Percentiles rank a stretch among this genome's conserved stretches.
phyloP scores from a whole-genome alignment of 2,113 vertebrate genomes.

The Delphinus delphis region DNA sequence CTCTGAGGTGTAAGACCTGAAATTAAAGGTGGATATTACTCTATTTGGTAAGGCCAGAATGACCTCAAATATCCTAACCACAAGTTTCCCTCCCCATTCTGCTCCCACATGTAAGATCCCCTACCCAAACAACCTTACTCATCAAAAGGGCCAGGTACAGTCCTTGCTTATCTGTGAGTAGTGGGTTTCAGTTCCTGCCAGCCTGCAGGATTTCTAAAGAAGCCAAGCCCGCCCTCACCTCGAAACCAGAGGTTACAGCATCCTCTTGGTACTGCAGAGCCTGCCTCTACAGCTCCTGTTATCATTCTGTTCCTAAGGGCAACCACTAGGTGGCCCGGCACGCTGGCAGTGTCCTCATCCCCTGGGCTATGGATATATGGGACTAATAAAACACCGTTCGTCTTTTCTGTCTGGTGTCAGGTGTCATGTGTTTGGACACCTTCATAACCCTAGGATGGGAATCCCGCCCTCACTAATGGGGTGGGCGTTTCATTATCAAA shows the following conservation, averaged over 20 bases:
- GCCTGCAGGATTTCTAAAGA: background rate
- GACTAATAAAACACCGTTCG: background rate
- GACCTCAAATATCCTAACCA: background rate
- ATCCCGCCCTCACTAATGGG: no score
- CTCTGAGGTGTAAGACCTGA: background rate
- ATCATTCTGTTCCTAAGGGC: background rate
- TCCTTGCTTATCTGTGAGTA: background rate
- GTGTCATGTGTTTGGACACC: background rate
- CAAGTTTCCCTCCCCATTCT: background rate
- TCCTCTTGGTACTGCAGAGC: background rate
- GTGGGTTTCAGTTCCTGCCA: background rate
- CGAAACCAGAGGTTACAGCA: background rate
- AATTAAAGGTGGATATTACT: background rate
- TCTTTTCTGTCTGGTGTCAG: background rate
- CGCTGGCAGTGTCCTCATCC: background rate
- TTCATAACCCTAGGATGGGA: background rate
- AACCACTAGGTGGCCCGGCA: background rate
- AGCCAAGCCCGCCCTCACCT: background rate
- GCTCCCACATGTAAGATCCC: background rate
- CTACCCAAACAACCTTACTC: background rate
- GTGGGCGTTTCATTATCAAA: no score
- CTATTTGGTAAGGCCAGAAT: background rate
- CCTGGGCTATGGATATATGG: rapidly evolving
- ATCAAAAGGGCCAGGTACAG: background rate
- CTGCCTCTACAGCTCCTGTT: background rate